Percentiles rank a stretch among this genome's conserved stretches.
phyloP scores from a whole-genome alignment of 2,113 vertebrate genomes.

The Montifringilla adamsi region DNA sequence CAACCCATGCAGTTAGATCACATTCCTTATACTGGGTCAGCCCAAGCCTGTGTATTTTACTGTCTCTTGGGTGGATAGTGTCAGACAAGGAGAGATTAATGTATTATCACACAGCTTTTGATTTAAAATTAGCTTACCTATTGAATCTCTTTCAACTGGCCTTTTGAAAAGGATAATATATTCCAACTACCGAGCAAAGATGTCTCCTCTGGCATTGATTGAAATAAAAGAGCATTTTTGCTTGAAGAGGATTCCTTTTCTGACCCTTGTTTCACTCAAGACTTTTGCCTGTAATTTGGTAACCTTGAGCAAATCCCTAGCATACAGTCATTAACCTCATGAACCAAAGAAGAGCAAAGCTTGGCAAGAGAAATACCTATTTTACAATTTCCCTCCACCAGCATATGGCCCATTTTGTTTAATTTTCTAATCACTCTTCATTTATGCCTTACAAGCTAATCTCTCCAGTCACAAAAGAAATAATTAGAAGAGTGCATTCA shows the following conservation, averaged over 20 bases:
- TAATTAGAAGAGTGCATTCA: not conserved
- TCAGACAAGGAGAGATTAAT: slow-evolving; percentile 24
- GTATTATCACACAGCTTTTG: slow-evolving; percentile 34
- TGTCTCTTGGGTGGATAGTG: not conserved
- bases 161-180: slow-evolving; percentile 60
- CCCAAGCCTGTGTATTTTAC: not conserved
- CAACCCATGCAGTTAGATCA: not conserved
- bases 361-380: not conserved
- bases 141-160: slow-evolving; percentile 4
- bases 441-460: not conserved
- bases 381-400: not conserved
- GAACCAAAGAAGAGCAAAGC: not conserved
- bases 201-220: slow-evolving; percentile 18
- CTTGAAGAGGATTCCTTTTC: not conserved
- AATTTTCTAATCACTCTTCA: not conserved
- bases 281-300: not conserved
- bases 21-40: not conserved
- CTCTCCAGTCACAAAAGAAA: slow-evolving; percentile 3
- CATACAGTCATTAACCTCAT: slow-evolving; percentile 3
- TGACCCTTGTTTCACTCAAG: slow-evolving; percentile 16
- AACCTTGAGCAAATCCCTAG: not conserved
- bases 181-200: not conserved
- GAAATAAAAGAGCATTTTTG: slow-evolving; percentile 46
- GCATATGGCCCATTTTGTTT: not conserved
- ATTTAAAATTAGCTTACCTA: slow-evolving; percentile 37